Evolutionary conservation across 2,888 invertebrate genomes (phyloP), one percentile per base, ranked within the genome.

Genomic region (Euzetes globulus): DNA sequence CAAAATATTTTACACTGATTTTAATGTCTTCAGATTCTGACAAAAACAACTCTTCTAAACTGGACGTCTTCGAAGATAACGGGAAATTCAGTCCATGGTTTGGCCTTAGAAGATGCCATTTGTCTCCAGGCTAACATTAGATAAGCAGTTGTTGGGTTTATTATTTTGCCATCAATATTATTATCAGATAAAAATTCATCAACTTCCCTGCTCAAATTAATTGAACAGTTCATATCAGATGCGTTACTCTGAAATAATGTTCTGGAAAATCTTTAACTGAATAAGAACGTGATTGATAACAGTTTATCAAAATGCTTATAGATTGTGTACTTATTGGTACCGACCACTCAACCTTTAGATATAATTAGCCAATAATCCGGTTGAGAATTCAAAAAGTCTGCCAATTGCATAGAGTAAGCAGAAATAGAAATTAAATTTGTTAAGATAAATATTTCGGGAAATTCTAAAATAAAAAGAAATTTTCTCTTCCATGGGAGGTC

Each of bases 291-390:
- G 80, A 76, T 79, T 98, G 97, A 84, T 99, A 96, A 98, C 98
- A 98, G 77, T 87, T 87, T 78, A 98, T 85, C 82, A 89, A 86
- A 0, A 94, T 89, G 76, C 90, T 90, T 72, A 98, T 86, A 88
- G 91, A 91, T 0, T 94, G 94, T 27, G 97, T 97, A 79, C 92
- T 92, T 78, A 89, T 88, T 22, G 94, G 88, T 68, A 97, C 97
- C 0, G 97, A 97, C 82, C 88, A 92, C 58, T 87, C 80, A 0
- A 92, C 85, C 13, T 25, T 77, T 1, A 19, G 52, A 83, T 91
- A 93, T 63, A 97, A 85, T 74, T 88, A 88, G 41, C 87, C 83
- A 17, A 90, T 83, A 78, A 87, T 86, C 11, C 94, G 90, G 82
- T 91, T 90, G 29, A 87, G 87, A 72, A 89, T 76, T 86, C 87